phyloP scores from a whole-genome alignment of 2,113 vertebrate genomes.

The Sus scrofa region T2T-Sscrofa CM000816.6:86206501-86207000 shows the following conservation, averaged over 20 bases:
- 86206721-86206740: background rate
- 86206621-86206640: background rate
- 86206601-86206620: background rate
- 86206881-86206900: background rate
- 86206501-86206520: background rate
- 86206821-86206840: background rate
- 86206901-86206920: background rate
- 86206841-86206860: background rate
- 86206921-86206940: background rate
- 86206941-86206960: background rate
- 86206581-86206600: background rate
- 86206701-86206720: background rate
- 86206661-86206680: background rate
- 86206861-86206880: background rate
- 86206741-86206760: background rate
- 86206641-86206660: background rate
- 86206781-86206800: background rate
- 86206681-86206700: background rate
- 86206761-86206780: background rate
- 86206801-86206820: background rate
- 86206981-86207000: background rate
- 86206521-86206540: background rate
- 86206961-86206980: background rate
- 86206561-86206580: background rate
- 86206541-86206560: background rate